Conservation (phyloP, 2,113 vertebrate species). For the Sphaerodactylus townsendi region DNA sequence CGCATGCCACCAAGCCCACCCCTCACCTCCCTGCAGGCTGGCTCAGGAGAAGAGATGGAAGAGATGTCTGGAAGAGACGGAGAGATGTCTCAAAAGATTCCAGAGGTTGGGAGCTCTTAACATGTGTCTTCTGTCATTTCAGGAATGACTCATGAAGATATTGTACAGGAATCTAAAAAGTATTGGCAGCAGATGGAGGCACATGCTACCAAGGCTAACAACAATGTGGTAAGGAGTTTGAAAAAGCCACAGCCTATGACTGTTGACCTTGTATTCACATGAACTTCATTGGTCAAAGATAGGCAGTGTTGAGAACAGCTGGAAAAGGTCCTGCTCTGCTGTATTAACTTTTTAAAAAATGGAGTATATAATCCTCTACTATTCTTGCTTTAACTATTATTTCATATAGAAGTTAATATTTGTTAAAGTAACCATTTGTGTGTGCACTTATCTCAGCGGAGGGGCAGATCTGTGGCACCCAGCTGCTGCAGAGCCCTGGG, state of each 20-base stretch:
- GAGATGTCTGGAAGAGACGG: no score
- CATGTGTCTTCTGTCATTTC: constrained; percentile 37
- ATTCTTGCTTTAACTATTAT: not conserved
- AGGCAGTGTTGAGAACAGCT: not conserved
- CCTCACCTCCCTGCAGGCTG: no score
- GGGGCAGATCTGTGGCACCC: no score
- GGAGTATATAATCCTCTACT: no score
- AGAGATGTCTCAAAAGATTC: no score
- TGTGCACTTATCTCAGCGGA: no score
- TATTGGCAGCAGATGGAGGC: constrained; percentile 83
- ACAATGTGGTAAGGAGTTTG: constrained; percentile 71
- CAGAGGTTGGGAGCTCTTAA: not conserved
- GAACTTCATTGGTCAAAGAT: not conserved
- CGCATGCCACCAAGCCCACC: no score
- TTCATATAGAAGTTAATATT: not conserved
- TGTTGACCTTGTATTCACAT: not conserved
- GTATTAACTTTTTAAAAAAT: not conserved
- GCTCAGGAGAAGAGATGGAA: no score
- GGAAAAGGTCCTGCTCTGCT: not conserved
- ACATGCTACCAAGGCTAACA: constrained; percentile 78
- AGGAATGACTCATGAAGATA: constrained; percentile 90
- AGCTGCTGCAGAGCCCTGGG: no score
- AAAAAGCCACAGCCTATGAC: not conserved
- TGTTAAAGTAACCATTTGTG: not conserved
- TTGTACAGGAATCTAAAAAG: constrained; percentile 87